A percentile compares a stretch with the other conserved stretches of the same genome.
Conservation (phyloP, 2,888 invertebrate species). For the Phengaris arion region DNA sequence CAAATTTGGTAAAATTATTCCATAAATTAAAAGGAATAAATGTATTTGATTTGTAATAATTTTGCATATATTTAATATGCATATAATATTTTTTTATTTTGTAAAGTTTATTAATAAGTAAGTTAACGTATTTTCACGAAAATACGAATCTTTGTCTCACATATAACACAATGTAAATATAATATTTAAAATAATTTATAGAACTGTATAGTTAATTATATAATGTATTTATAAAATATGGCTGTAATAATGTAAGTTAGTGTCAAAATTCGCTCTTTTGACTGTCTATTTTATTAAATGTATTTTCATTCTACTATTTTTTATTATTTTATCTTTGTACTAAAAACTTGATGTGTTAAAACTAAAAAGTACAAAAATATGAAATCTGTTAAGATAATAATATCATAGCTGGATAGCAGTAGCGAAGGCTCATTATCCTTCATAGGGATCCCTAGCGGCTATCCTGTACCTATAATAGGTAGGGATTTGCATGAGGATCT, state of each 20-base stretch:
- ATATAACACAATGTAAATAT: background rate
- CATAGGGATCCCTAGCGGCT: too few species aligned
- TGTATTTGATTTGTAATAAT: background rate
- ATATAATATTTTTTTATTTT: background rate
- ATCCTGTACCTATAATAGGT: too few species aligned
- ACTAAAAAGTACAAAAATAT: too few species aligned
- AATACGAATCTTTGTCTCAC: background rate
- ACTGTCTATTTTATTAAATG: conserved; percentile 23
- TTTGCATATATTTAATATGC: background rate
- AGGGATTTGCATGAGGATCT: too few species aligned
- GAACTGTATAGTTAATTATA: too few species aligned
- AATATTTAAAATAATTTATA: too few species aligned
- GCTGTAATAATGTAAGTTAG: conserved; percentile 28
- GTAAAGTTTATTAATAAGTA: background rate
- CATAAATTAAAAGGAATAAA: background rate
- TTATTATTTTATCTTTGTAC: conserved; percentile 17
- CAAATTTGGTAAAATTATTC: background rate
- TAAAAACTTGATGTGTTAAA: too few species aligned
- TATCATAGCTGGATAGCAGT: too few species aligned
- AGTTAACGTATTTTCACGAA: background rate
- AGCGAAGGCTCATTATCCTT: too few species aligned
- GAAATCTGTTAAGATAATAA: too few species aligned
- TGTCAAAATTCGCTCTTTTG: conserved; percentile 24
- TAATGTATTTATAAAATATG: conserved; percentile 17
- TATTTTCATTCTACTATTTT: conserved; percentile 20